Percentiles rank a stretch among this genome's conserved stretches.
Evolutionary conservation across 2,797 vertebrate species (phyloP).

Genomic region (Calcarius lapponicus): DNA sequence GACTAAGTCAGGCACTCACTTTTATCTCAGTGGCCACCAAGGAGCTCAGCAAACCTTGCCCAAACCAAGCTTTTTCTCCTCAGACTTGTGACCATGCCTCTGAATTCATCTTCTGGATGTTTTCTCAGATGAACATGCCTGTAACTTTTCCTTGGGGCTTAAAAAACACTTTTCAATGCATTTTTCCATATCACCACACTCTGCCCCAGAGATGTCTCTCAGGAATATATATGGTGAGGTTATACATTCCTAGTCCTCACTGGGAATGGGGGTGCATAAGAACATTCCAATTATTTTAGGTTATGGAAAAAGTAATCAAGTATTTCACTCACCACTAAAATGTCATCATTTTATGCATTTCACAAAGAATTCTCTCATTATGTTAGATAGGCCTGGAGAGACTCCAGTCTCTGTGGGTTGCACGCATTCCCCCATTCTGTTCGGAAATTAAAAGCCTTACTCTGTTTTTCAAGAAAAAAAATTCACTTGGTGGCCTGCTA

Average conservation of each 20-base stretch:
- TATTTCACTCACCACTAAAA: constrained; percentile 43
- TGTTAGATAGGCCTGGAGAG: constrained; percentile 53
- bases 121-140: neutral
- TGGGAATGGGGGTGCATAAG: neutral
- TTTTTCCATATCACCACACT: neutral
- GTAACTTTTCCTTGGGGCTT: neutral
- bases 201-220: constrained; percentile 1
- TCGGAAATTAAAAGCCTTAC: constrained; percentile 35
- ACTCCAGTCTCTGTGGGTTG: constrained; percentile 56
- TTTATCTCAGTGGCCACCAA: neutral
- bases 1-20: rapidly evolving
- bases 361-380: constrained; percentile 57
- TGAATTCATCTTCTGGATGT: neutral
- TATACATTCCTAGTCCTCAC: constrained; percentile 12
- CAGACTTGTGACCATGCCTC: neutral
- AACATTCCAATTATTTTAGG: constrained; percentile 46
- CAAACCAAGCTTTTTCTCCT: neutral
- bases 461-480: constrained; percentile 11
- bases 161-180: neutral
- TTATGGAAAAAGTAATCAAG: constrained; percentile 55
- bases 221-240: neutral
- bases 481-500: constrained; percentile 9
- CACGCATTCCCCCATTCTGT: neutral
- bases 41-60: neutral
- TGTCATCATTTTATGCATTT: constrained; percentile 48